Percentiles rank a stretch among this genome's conserved stretches.
Conservation (phyloP, 2,888 invertebrate genomes). For the Chelonus formosanus region DNA sequence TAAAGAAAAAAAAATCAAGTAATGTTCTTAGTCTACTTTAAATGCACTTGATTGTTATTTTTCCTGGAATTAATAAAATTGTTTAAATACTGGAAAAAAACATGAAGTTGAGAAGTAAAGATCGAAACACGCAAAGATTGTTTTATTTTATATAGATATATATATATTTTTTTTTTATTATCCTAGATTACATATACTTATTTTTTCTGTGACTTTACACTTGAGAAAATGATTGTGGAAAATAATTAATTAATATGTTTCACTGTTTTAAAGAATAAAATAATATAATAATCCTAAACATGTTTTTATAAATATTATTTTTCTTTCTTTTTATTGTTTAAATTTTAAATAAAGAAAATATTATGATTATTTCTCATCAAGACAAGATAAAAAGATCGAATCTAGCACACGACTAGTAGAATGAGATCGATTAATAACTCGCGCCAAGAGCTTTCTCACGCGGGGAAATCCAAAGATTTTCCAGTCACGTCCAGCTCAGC, state of each 20-base stretch:
- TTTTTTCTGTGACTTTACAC: background rate
- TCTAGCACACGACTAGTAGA: conserved; percentile 33
- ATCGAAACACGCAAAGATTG: background rate
- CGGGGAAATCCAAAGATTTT: conserved; percentile 58
- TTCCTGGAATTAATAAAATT: conserved; percentile 18
- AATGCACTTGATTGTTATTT: conserved; percentile 4
- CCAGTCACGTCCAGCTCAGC: conserved; percentile 62
- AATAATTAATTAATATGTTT: too few species aligned
- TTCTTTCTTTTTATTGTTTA: background rate
- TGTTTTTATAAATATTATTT: background rate
- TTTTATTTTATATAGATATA: conserved; percentile 3
- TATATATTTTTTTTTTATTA: conserved; percentile 3
- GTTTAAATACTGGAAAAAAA: conserved; percentile 16
- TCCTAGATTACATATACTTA: background rate
- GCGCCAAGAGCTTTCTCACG: conserved; percentile 48
- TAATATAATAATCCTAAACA: too few species aligned
- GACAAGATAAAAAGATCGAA: conserved; percentile 19
- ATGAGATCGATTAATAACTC: conserved; percentile 63
- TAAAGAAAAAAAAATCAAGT: background rate
- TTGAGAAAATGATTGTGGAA: too few species aligned
- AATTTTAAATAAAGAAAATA: conserved; percentile 1
- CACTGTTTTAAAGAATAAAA: too few species aligned
- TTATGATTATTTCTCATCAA: conserved; percentile 12
- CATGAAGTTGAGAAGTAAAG: background rate
- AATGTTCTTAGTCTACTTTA: background rate